Base-by-base conservation (phyloP, 2,113 vertebrate species). In the Peromyscus polionotus region DNA sequence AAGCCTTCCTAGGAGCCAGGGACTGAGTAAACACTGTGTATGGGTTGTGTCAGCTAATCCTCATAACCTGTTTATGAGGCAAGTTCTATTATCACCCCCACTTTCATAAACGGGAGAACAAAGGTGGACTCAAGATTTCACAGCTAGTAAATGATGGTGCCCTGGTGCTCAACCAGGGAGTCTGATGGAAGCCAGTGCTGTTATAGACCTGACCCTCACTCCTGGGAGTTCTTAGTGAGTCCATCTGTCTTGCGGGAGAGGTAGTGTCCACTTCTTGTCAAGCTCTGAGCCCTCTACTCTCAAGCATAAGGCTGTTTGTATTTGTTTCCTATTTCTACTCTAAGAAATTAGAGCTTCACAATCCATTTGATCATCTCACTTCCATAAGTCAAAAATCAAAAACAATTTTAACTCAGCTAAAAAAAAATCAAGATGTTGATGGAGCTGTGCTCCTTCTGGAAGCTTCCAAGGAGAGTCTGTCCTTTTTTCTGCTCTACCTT, bases 31-130 rank as follows among this genome's bases (percentile, higher is more conserved):
- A 81, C 33, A n/a, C 83, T 22, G 42, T 45, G 76, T 20, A 14
- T 33, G 80, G 68, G 65, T 45, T 90, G 39, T 16, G 48, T 39
- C 57, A 70, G 65, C 76, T 67, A 85, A 94, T 59, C 22, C 57
- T 93, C 87, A 22, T 72, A 42, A 81, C 13, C 57, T 9, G 54
- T 54, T 36, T 93, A 81, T 20, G 42, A 94, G 83, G 85, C 59
- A 81, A 70, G 51, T 48, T 54, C 88, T 90, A 24, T 39, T 59
- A 95, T 90, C 70, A 65, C 42, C 67, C 68, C 67, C 45, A 51
- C 26, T 67, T 68, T 91, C 51, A 63, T 45, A 81, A 45, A 65
- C 5, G 10, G 83, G 51, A 96, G 72, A 67, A 96, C 96, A 95
- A 94, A 95, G 86, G 67, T 10, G 5, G 59, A 83, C 67, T 93